phyloP scores from a whole-genome alignment of 2,888 invertebrate species.

The Scelioninae gen. 1 region DNA sequence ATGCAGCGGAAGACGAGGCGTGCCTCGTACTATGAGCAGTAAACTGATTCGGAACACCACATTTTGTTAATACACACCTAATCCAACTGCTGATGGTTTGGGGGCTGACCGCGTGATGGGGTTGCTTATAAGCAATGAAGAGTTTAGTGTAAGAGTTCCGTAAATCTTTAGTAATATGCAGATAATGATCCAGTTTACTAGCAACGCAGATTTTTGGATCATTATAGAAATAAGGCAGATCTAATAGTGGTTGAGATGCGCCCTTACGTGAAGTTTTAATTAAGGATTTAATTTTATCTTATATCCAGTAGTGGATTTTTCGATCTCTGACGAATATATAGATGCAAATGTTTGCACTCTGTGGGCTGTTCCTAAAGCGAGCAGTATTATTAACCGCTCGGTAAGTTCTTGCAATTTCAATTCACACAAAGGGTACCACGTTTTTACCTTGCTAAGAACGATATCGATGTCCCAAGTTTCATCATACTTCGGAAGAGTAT shows the following conservation, averaged over 20 bases:
- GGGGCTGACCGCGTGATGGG: too few relatives aligned
- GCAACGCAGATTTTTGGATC: constrained; percentile 18
- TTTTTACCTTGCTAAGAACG: neutral
- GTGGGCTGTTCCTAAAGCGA: constrained; percentile 9
- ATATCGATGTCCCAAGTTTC: constrained; percentile 2
- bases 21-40: too few relatives aligned
- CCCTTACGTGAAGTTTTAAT: constrained; percentile 30
- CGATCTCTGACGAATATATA: constrained; percentile 15
- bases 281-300: neutral
- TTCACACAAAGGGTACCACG: neutral
- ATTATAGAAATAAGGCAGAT: constrained; percentile 10
- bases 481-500: neutral
- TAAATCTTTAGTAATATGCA: too few relatives aligned
- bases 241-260: constrained; percentile 25
- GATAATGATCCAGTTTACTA: too few relatives aligned
- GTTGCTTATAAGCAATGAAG: too few relatives aligned
- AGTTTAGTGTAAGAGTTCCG: too few relatives aligned
- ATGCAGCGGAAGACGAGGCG: too few relatives aligned
- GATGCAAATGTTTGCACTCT: constrained; percentile 4
- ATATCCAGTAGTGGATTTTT: neutral
- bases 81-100: too few relatives aligned
- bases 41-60: too few relatives aligned
- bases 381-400: constrained; percentile 3
- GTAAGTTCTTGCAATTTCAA: neutral
- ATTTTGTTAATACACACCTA: too few relatives aligned